Percentiles rank a stretch among this genome's conserved stretches.
Evolutionary conservation across 2,888 invertebrate species (phyloP).

Genomic region (Neoascia interrupta): DNA sequence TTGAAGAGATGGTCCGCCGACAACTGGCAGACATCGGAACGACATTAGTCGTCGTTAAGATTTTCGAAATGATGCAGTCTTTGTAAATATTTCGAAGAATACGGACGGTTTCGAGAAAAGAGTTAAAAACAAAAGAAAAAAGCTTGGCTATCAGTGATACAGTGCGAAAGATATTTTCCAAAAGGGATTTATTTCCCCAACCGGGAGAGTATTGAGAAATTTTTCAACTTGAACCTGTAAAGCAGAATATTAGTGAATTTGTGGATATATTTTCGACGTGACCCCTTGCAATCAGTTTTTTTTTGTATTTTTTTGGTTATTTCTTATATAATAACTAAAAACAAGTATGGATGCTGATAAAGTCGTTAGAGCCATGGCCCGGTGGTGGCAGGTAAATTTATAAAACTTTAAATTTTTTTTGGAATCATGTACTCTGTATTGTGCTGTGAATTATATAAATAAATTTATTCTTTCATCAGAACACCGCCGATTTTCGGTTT

Average conservation of each 20-base stretch:
- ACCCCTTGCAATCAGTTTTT: slow-evolving; percentile 12
- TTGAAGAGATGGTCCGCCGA: slow-evolving; percentile 33
- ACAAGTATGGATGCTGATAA: slow-evolving; percentile 78
- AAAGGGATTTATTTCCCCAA: slow-evolving; percentile 22
- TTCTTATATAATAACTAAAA: slow-evolving; percentile 73
- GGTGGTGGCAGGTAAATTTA: slow-evolving; percentile 79
- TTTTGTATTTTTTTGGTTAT: slow-evolving; percentile 12
- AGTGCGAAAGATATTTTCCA: not conserved
- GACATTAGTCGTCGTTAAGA: slow-evolving; percentile 40
- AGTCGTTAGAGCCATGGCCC: slow-evolving; percentile 79
- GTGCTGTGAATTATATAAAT: slow-evolving; percentile 62
- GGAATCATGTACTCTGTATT: too few species aligned
- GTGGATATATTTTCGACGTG: slow-evolving; percentile 22
- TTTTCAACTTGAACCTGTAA: not conserved
- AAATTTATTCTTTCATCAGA: slow-evolving; percentile 19
- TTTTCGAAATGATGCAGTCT: slow-evolving; percentile 66
- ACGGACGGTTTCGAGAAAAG: slow-evolving; percentile 42
- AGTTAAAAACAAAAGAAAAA: not conserved
- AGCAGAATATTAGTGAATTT: not conserved
- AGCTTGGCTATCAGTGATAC: slow-evolving; percentile 1
- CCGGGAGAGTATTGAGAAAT: slow-evolving; percentile 1
- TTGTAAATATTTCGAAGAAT: slow-evolving; percentile 57
- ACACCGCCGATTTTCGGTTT: not conserved
- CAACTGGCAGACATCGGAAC: slow-evolving; percentile 14
- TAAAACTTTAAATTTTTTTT: not conserved